A percentile compares a stretch with the other conserved stretches of the same genome.
phyloP scores from a whole-genome alignment of 2,888 invertebrate genomes.

The Drosophila meridiana region DNA sequence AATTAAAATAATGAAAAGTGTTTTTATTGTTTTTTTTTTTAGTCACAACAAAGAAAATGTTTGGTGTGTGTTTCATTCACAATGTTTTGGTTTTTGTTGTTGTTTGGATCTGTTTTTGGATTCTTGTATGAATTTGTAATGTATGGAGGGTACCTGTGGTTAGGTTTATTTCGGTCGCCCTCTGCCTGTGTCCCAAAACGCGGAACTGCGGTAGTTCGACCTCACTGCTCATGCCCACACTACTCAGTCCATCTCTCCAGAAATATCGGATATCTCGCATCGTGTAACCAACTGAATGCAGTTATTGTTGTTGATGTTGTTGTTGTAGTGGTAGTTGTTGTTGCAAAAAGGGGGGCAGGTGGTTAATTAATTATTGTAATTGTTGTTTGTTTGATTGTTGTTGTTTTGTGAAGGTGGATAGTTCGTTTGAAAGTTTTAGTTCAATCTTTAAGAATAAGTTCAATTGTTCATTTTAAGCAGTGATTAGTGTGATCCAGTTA shows the following conservation, averaged over 20 bases:
- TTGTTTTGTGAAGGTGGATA: slow-evolving; percentile 37
- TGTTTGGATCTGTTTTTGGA: slow-evolving; percentile 32
- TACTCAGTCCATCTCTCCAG: slow-evolving; percentile 96
- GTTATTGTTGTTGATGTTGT: slow-evolving; percentile 47
- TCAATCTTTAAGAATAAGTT: slow-evolving; percentile 4
- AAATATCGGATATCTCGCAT: slow-evolving; percentile 98
- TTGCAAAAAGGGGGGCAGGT: slow-evolving; percentile 75
- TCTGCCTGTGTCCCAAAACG: slow-evolving; percentile 97
- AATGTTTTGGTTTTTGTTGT: slow-evolving; percentile 35
- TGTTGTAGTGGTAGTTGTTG: slow-evolving; percentile 41
- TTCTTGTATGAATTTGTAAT: slow-evolving; percentile 73
- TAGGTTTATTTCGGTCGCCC: slow-evolving; percentile 96
- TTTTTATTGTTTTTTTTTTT: slow-evolving; percentile 21
- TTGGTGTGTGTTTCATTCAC: slow-evolving; percentile 56
- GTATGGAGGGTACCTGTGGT: slow-evolving; percentile 93
- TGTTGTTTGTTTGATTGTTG: slow-evolving; percentile 40
- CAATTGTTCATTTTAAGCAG: not conserved
- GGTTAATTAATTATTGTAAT: slow-evolving; percentile 74
- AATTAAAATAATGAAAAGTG: slow-evolving; percentile 53
- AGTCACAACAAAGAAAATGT: slow-evolving; percentile 69
- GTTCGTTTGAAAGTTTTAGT: slow-evolving; percentile 1
- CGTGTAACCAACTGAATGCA: slow-evolving; percentile 94
- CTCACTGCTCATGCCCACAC: slow-evolving; percentile 97
- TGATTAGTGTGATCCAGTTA: not conserved
- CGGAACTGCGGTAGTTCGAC: slow-evolving; percentile 98